phyloP scores from a whole-genome alignment of 2,888 invertebrate species.

The Drosophila atripex region DNA sequence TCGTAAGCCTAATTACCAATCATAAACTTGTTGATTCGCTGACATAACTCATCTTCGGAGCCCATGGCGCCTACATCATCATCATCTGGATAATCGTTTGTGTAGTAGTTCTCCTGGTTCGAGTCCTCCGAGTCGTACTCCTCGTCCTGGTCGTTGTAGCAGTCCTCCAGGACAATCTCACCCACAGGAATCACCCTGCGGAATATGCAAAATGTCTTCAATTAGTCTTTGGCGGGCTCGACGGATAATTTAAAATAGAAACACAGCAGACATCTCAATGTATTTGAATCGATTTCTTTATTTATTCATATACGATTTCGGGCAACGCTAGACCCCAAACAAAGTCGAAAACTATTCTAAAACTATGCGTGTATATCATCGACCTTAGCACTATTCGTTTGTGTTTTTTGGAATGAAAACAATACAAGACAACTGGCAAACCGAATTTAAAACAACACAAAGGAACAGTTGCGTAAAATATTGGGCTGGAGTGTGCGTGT shows the following conservation, averaged over 20 bases:
- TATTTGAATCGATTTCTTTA: slow-evolving; percentile 32
- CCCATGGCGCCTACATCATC: slow-evolving; percentile 85
- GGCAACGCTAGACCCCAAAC: slow-evolving; percentile 39
- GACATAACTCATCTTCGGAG: slow-evolving; percentile 85
- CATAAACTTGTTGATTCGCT: slow-evolving; percentile 85
- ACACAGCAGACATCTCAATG: slow-evolving; percentile 25
- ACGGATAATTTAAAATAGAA: slow-evolving; percentile 22
- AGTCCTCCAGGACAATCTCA: slow-evolving; percentile 80
- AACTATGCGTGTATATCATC: slow-evolving; percentile 62
- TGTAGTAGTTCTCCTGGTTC: slow-evolving; percentile 91
- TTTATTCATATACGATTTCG: slow-evolving; percentile 33
- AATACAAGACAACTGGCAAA: slow-evolving; percentile 22
- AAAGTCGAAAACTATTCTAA: slow-evolving; percentile 38
- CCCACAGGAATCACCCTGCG: slow-evolving; percentile 79
- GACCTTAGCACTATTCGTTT: slow-evolving; percentile 50
- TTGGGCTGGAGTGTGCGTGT: slow-evolving; percentile 18
- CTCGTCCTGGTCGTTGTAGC: slow-evolving; percentile 78
- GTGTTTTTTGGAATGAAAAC: slow-evolving; percentile 52
- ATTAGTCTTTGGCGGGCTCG: neutral
- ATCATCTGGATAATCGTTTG: slow-evolving; percentile 91
- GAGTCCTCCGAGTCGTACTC: slow-evolving; percentile 89
- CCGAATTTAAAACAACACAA: slow-evolving; percentile 32
- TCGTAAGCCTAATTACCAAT: slow-evolving; percentile 34
- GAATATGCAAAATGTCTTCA: slow-evolving; percentile 4
- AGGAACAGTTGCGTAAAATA: slow-evolving; percentile 17